These are phyloP conservation scores for Tetragonula clypearis DNA, from an alignment of 1,140 invertebrate genomes.

Conservation along the genomic window DNA sequence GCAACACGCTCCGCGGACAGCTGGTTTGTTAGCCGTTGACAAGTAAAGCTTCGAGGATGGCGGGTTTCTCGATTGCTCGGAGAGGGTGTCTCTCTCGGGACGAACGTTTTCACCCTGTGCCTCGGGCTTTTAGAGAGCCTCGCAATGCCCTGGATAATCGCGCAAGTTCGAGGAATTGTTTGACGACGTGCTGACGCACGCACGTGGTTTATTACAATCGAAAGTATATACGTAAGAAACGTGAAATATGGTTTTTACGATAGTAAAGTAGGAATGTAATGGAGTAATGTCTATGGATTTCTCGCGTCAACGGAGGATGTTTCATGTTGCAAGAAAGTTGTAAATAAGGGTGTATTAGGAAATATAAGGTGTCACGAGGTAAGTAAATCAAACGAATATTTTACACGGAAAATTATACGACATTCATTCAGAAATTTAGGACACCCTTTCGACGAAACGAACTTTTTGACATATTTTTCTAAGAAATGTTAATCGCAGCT, in stretches of 20 bases:
- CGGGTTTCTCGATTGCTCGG: not conserved
- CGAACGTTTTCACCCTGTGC: not conserved
- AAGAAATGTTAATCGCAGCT: too few relatives aligned
- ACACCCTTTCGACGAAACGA: too few relatives aligned
- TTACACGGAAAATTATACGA: too few relatives aligned
- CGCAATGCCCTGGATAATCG: not conserved
- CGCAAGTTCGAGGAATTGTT: not conserved
- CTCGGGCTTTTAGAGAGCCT: not conserved
- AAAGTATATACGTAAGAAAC: not conserved
- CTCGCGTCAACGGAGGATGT: rapidly evolving
- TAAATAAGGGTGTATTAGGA: not conserved
- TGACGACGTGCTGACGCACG: not conserved
- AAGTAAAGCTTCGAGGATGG: not conserved
- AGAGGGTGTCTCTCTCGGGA: not conserved
- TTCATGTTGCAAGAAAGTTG: not conserved
- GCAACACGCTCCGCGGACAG: constrained; percentile 28
- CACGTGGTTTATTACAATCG: not conserved
- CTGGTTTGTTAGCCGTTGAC: constrained; percentile 31
- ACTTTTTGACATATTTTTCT: too few relatives aligned
- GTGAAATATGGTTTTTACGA: not conserved
- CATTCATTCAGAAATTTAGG: too few relatives aligned
- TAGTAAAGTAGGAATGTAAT: not conserved
- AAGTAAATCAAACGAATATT: too few relatives aligned
- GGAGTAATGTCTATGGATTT: not conserved
- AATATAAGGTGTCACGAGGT: too few relatives aligned